Base-by-base conservation (phyloP, 2,797 vertebrate species). In the Holocentrus rufus region DNA sequence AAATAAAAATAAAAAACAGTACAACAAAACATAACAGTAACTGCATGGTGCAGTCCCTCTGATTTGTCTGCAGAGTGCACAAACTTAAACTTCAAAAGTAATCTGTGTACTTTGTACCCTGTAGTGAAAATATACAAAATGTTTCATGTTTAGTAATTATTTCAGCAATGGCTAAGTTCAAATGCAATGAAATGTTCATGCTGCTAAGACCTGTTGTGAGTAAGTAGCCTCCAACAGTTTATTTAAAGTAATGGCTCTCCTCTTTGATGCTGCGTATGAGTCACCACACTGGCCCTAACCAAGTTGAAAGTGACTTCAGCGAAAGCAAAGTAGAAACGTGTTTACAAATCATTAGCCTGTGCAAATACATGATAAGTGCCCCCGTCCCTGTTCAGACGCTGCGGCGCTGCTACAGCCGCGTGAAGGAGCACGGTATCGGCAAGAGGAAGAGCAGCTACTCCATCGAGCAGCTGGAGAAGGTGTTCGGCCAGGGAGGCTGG, bases 381-480 rank as follows among this genome's bases (percentile, higher is more conserved):
- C 8, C 36, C 4, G 0, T 65, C 58, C 1, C 87, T n/a, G 58
- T 69, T 49, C 88, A 99, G 97, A 98, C 97, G 23, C 95, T 99
- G 23, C 94, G 97, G 67, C 95, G 98, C 82, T 99, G 98, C 91
- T 99, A 99, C 94, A 99, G 98, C 91, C 96, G 98, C 0, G 98
- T 99, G 82, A 99, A 99, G 93, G 98, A 99, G 90, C 97, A 98
- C 0, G 98, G 98, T 39, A 96, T 98, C 0, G 98, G 98, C 27
- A 99, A 99, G 86, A 94, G 98, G 90, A 99, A 99, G 94, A 99
- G 98, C 95, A 99, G 97, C 93, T 99, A 99, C 93, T 98, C 98
- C 0, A 95, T 99, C 9, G 97, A 99, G 71, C 98, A 99, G 94
- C 95, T 99, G 94, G 98, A 99, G 93, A 97, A 98, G 87, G 98